Evolutionary conservation across 2,888 invertebrate species (phyloP), one percentile per base, ranked within the genome.

Genomic region (Sceliomorpha sp.): DNA sequence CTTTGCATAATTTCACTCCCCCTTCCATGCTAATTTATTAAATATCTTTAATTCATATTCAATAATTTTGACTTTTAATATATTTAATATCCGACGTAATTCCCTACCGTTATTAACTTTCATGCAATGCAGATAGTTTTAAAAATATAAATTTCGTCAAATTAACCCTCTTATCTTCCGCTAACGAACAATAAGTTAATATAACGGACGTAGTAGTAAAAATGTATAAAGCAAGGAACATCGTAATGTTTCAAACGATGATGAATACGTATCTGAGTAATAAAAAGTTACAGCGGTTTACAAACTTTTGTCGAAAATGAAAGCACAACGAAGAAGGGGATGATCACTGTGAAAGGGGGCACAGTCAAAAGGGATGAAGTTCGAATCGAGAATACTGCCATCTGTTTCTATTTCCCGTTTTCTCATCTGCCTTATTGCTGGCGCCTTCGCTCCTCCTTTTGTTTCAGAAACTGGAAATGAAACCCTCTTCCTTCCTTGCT

Each of bases 351-450:
- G 56, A 50, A 64, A 73, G n/a, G 77, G 71, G 71, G 70, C 75
- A 70, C 72, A 74, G 64, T 74, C 70, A 71, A 77, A 75, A 75
- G 74, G 78, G 77, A 76, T 79, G 76, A 72, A 75, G 70, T 73
- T 72, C 74, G 62, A 56, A 72, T 74, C 53, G 69, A 74, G 76
- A 82, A 75, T 78, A 78, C 75, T 70, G 74, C 80, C 84, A 84
- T 84, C 83, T 84, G 83, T 76, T 80, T 78, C 80, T 79, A 76
- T 83, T 79, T 80, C 78, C 76, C 74, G 73, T 74, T 84, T 83
- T 83, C 83, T 83, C 82, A 83, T 82, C 80, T 82, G 78, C 79
- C 78, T 83, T 83, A 80, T 82, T 80, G 82, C 76, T 71, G 48
- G 79, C 74, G 63, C 71, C 72, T 73, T 63, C 68, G 53, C 42